Conservation (phyloP, 2,113 vertebrate species). For the Acanthochromis polyacanthus region DNA sequence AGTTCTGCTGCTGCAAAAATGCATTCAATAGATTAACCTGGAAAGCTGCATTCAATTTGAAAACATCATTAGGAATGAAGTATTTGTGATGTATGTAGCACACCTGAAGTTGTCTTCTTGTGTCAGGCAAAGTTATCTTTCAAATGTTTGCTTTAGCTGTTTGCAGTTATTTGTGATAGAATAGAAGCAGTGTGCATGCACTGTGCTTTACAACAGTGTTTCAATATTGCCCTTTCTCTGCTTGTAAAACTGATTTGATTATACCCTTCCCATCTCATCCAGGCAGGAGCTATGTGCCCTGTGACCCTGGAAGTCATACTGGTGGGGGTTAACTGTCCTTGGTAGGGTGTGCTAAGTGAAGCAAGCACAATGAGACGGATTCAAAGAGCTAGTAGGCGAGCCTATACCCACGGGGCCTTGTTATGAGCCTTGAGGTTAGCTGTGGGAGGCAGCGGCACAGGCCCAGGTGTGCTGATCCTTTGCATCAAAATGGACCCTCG, state of each 20-base stretch:
- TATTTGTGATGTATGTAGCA: conserved; percentile 9
- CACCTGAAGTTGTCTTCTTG: no score
- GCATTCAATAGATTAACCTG: background rate
- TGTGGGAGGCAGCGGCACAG: conserved; percentile 11
- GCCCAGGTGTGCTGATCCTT: conserved; percentile 15
- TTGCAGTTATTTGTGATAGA: no score
- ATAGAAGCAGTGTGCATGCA: no score
- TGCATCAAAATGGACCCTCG: background rate
- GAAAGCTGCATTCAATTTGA: conserved; percentile 21
- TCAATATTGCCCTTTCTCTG: conserved; percentile 4
- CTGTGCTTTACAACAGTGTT: no score
- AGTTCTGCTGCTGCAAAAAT: conserved; percentile 21
- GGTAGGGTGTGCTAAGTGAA: background rate
- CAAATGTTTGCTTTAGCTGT: no score
- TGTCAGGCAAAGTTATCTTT: no score
- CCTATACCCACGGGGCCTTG: background rate
- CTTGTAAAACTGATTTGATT: conserved; percentile 16
- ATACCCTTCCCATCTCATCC: no score
- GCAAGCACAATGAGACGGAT: background rate
- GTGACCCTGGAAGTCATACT: background rate
- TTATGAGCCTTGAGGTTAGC: conserved; percentile 22
- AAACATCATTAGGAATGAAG: conserved; percentile 28
- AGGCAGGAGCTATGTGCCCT: background rate
- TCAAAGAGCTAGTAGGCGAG: background rate
- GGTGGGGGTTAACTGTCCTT: background rate